These are phyloP conservation scores for Phanerotoma sp. DNA, from an alignment of 2,888 invertebrate genomes.

Conservation along the genomic window DNA sequence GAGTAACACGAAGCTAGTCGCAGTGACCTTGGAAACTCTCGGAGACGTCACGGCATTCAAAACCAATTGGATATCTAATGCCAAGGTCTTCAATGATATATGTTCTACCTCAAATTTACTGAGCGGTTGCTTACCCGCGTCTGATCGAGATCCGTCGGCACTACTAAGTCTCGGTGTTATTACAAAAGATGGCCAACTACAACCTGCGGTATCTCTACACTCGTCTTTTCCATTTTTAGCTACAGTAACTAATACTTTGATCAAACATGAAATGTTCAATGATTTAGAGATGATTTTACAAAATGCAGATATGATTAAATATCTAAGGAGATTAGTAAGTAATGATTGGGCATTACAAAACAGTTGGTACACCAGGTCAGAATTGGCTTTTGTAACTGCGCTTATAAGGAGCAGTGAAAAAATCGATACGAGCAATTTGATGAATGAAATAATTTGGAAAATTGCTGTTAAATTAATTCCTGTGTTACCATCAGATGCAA, in stretches of 20 bases:
- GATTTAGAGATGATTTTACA: constrained; percentile 38
- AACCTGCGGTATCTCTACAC: constrained; percentile 57
- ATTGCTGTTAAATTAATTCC: constrained; percentile 50
- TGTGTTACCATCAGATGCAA: constrained; percentile 46
- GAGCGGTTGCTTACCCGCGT: constrained; percentile 52
- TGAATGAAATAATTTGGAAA: constrained; percentile 40
- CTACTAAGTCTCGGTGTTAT: constrained; percentile 58
- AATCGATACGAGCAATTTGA: constrained; percentile 31
- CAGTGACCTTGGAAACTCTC: constrained; percentile 40
- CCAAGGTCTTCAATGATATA: constrained; percentile 36
- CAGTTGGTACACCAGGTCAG: constrained; percentile 52
- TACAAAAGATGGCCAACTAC: constrained; percentile 57
- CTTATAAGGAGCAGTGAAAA: constrained; percentile 40
- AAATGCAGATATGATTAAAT: constrained; percentile 40
- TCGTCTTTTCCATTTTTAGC: constrained; percentile 59
- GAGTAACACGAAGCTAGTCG: constrained; percentile 44
- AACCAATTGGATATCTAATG: constrained; percentile 37
- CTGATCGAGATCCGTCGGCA: constrained; percentile 57
- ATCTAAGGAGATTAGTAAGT: constrained; percentile 41
- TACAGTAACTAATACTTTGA: constrained; percentile 38
- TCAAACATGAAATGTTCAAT: constrained; percentile 24
- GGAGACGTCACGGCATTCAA: constrained; percentile 36
- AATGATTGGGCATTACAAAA: constrained; percentile 47
- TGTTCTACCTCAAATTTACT: constrained; percentile 60
- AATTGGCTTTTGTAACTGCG: constrained; percentile 43